Evolutionary conservation across 2,888 invertebrate genomes (phyloP).

Genomic region (Seira sanloemensis): DNA sequence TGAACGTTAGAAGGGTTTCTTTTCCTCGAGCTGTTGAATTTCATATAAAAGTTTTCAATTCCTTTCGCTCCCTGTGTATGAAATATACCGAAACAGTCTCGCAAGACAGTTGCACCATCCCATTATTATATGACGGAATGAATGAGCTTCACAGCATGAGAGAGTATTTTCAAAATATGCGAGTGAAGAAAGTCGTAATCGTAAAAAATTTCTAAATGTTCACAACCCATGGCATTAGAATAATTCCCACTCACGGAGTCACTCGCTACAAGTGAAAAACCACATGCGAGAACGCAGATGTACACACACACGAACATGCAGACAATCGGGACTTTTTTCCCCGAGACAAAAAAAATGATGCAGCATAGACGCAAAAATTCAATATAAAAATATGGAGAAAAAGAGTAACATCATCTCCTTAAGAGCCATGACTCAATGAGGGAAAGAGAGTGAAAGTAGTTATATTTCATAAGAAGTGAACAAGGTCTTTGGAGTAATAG

Average conservation of each 20-base stretch:
- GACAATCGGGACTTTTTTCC: not conserved
- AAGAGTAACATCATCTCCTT: no score
- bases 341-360: no score
- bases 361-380: no score
- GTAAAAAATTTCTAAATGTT: constrained; percentile 60
- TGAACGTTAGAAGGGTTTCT: not conserved
- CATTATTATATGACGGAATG: constrained; percentile 33
- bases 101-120: constrained; percentile 24
- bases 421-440: no score
- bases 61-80: not conserved
- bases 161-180: constrained; percentile 31
- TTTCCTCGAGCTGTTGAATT: constrained; percentile 34
- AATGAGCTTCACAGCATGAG: constrained; percentile 52
- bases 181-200: constrained; percentile 61
- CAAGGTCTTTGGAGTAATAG: not conserved
- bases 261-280: constrained; percentile 13
- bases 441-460: not conserved
- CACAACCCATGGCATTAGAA: constrained; percentile 42
- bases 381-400: no score
- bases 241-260: constrained; percentile 38
- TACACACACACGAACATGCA: not conserved
- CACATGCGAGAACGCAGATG: not conserved
- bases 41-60: constrained; percentile 14
- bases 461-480: not conserved
- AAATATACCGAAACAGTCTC: not conserved